Percentiles rank a stretch among this genome's conserved stretches.
Conservation (phyloP, 2,113 vertebrate genomes). For the Piaya cayana region DNA sequence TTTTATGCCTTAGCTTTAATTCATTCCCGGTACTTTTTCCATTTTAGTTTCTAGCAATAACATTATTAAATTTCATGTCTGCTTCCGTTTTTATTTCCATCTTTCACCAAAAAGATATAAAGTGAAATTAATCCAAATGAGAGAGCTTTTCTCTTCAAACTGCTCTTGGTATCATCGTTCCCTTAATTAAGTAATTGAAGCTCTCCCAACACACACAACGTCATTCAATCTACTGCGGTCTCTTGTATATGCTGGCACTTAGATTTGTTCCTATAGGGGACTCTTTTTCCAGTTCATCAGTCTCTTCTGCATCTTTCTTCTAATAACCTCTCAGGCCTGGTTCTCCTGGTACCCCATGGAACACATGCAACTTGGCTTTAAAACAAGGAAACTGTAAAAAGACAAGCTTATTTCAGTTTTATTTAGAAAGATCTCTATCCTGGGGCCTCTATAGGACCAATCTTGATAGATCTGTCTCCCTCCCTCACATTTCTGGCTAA, state of each 20-base stretch:
- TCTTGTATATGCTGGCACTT: neutral
- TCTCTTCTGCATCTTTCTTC: constrained; percentile 8
- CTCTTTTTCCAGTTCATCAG: constrained; percentile 24
- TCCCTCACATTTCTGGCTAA: neutral
- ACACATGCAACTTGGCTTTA: neutral
- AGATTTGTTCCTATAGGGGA: neutral
- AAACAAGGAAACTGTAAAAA: neutral
- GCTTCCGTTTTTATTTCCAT: constrained; percentile 73
- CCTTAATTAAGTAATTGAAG: constrained; percentile 74
- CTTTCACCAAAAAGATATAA: constrained; percentile 73
- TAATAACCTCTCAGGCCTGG: constrained; percentile 2
- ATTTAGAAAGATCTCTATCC: neutral
- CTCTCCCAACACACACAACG: constrained; percentile 50
- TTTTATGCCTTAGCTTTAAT: constrained; percentile 52
- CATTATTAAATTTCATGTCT: constrained; percentile 73
- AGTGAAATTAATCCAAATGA: constrained; percentile 68
- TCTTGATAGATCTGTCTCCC: neutral
- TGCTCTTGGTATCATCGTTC: constrained; percentile 9
- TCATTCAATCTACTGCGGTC: constrained; percentile 48
- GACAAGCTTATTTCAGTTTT: neutral
- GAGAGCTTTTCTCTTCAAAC: constrained; percentile 64
- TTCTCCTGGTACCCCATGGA: neutral
- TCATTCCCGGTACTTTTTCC: constrained; percentile 52
- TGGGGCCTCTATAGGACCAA: neutral
- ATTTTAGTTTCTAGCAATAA: constrained; percentile 66